Conservation (phyloP, 2,797 vertebrate species). For the Erithacus rubecula region DNA sequence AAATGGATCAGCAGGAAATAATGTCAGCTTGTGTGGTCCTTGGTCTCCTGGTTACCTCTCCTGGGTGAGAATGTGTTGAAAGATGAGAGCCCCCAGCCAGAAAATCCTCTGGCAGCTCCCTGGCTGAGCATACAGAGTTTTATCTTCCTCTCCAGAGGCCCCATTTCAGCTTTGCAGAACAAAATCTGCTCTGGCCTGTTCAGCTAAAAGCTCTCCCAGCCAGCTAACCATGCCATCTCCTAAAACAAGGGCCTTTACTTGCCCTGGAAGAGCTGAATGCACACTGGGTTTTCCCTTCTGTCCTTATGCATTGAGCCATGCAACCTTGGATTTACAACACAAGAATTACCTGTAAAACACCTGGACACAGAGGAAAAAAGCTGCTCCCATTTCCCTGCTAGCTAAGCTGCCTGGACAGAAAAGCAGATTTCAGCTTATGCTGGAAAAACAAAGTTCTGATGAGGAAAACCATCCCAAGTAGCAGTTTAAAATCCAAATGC, state of each 20-base stretch:
- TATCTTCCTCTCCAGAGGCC: background rate
- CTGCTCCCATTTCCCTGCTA: background rate
- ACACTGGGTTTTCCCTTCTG: background rate
- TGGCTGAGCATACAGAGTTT: background rate
- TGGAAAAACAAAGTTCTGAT: background rate
- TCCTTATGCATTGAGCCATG: background rate
- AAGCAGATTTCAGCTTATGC: background rate
- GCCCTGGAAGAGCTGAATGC: background rate
- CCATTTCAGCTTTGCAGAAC: background rate
- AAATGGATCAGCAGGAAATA: background rate
- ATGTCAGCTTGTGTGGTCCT: background rate
- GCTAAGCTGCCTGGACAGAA: background rate
- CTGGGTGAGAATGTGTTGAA: background rate
- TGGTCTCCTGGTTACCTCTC: background rate
- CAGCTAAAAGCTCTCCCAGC: background rate
- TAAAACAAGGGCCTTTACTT: background rate
- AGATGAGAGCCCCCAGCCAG: background rate
- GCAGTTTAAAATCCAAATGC: background rate
- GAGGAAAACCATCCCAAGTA: background rate
- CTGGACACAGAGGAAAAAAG: background rate
- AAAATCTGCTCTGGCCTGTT: background rate
- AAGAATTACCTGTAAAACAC: background rate
- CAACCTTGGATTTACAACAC: background rate
- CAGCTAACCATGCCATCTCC: background rate
- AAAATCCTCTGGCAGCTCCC: constrained; percentile 19